These are phyloP conservation scores for Cossypha polioptera DNA, from an alignment of 2,797 vertebrate species.

Conservation along the genomic window DNA sequence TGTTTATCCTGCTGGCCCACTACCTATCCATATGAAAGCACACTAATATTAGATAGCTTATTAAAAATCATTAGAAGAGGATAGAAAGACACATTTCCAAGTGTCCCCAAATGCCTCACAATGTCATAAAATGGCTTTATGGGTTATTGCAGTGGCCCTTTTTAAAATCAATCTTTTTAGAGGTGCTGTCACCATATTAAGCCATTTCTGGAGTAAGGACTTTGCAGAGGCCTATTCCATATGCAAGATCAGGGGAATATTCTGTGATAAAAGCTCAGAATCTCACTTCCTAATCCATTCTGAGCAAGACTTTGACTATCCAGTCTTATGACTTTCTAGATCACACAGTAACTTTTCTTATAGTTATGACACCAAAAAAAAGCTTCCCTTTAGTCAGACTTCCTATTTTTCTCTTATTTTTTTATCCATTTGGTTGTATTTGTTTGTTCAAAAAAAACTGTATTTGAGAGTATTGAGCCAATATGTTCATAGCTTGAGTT, in stretches of 20 bases:
- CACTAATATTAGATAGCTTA: not conserved
- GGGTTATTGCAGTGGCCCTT: not conserved
- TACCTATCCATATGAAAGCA: not conserved
- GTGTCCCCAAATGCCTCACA: not conserved
- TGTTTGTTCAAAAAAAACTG: not conserved
- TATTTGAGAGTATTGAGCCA: not conserved
- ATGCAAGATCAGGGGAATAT: not conserved
- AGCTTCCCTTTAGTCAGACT: not conserved
- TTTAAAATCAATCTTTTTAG: not conserved
- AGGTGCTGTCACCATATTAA: not conserved
- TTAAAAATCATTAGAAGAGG: not conserved
- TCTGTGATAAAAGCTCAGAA: not conserved
- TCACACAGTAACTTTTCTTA: not conserved
- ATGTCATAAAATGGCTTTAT: not conserved
- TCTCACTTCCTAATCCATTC: not conserved
- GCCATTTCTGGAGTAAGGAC: not conserved
- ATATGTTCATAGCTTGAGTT: not conserved
- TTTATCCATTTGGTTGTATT: not conserved
- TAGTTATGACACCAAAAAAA: not conserved
- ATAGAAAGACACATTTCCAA: not conserved
- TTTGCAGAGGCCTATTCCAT: not conserved
- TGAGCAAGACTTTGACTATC: not conserved
- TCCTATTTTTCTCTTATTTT: not conserved
- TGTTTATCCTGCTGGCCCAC: not conserved
- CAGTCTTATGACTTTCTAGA: not conserved